Base-by-base conservation (phyloP, 2,797 vertebrate species). In the Bufotes viridis region DNA sequence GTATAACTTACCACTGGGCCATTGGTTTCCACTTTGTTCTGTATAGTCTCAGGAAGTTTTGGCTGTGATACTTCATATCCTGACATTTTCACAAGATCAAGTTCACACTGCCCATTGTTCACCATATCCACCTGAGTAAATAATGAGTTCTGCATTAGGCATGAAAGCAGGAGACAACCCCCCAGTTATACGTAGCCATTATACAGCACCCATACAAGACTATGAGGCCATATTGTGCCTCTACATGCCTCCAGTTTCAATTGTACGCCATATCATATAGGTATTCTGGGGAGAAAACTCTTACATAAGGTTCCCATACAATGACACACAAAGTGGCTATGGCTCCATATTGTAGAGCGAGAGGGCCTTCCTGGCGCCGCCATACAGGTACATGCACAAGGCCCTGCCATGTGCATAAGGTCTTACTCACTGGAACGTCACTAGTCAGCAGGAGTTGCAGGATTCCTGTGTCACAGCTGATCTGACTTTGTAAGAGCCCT, bases 401-500 rank as follows among this genome's bases (percentile, higher is more conserved):
- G 34, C 26, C 65, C 13, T 17, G 26, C 6, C 69, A 17, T 17
- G 10, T 74, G 20, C 18, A 17, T 9, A 5, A 65, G 15, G 26
- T 74, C 9, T 79, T 70, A 78, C 85, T 89, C 84, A 87, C 88
- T 72, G 58, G 55, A 49, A 63, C 80, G 24, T 78, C 80, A n/a
- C 75, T 76, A 15, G 55, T 84, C 20, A 89, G 88, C 57, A 89
- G 75, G 1, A 87, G 75, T 53, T 87, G 88, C 20, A 89, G 65
- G 42, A 87, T 89, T 79, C 81, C 81, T 61, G 81, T 87, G n/a
- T 87, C 88, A 81, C 76, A 87, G 81, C 80, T 89, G 20, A 75
- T 61, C 57, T 87, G 88, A 75, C 81, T 89, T 65, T 89, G 80
- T 42, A 89, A 15, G 13, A 89, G 55, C 1, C 74, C 85, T 55